Evolutionary conservation across 2,888 invertebrate species (phyloP).

Genomic region (Agonopterix alstromeriana): DNA sequence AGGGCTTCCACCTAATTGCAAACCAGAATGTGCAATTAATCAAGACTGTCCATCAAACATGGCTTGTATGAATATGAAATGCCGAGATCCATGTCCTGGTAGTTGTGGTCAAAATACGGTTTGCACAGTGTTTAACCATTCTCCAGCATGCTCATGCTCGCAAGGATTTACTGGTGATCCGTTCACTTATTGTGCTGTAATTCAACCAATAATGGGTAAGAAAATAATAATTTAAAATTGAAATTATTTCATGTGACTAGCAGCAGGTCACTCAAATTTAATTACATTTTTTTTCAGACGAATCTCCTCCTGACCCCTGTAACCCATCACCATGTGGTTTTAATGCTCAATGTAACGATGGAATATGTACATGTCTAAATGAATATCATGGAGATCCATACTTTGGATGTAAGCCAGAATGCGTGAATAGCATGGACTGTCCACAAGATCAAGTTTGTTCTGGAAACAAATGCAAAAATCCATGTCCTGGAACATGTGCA

Average conservation of each 20-base stretch:
- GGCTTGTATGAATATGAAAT: constrained; percentile 85
- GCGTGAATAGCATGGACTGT: constrained; percentile 85
- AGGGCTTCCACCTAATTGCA: constrained; percentile 84
- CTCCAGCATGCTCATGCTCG: constrained; percentile 81
- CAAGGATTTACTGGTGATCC: constrained; percentile 87
- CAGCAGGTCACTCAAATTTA: background rate
- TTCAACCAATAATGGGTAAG: constrained; percentile 62
- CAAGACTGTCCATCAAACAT: constrained; percentile 83
- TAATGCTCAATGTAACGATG: constrained; percentile 79
- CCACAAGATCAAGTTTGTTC: constrained; percentile 81
- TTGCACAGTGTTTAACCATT: constrained; percentile 81
- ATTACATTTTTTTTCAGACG: constrained; percentile 41
- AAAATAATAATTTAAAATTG: constrained; percentile 1
- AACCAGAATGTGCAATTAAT: constrained; percentile 84
- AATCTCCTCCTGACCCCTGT: constrained; percentile 77
- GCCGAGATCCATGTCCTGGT: constrained; percentile 84
- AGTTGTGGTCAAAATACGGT: constrained; percentile 81
- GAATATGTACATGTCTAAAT: constrained; percentile 81
- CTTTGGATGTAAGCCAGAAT: constrained; percentile 85
- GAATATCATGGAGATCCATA: constrained; percentile 87
- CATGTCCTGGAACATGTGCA: constrained; percentile 85
- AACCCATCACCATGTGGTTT: constrained; percentile 83
- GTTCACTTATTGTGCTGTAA: constrained; percentile 78
- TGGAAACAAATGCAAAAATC: constrained; percentile 84
- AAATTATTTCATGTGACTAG: background rate